These are phyloP conservation scores for Anastrepha ludens DNA, from an alignment of 1,140 invertebrate species.

Conservation along the genomic window DNA sequence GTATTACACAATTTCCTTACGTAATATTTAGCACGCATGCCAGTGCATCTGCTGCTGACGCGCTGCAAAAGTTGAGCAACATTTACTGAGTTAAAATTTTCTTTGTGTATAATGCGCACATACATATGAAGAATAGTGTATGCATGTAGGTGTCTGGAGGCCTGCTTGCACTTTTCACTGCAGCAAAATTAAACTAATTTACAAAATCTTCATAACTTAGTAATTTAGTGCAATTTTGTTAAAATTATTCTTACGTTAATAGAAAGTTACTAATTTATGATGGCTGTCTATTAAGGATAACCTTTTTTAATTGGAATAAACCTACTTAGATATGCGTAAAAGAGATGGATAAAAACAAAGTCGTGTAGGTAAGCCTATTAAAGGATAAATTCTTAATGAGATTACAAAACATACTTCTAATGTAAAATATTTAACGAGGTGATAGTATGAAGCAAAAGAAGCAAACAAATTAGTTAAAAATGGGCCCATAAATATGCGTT, in stretches of 20 bases:
- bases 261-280: neutral
- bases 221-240: neutral
- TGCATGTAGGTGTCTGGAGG: neutral
- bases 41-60: neutral
- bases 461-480: too few relatives aligned
- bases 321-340: neutral
- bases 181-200: neutral
- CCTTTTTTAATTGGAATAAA: neutral
- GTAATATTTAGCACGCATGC: neutral
- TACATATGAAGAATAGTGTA: neutral
- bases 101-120: neutral
- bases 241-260: neutral
- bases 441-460: too few relatives aligned
- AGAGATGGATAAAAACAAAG: neutral
- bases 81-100: neutral
- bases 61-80: neutral
- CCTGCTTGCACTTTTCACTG: neutral
- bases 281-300: neutral
- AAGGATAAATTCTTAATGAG: neutral
- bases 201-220: neutral
- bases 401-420: neutral
- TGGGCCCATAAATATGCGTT: too few relatives aligned
- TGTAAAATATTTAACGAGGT: too few relatives aligned
- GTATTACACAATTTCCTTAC: neutral
- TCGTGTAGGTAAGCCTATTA: neutral